A percentile compares a stretch with the other conserved stretches of the same genome.
Conservation (phyloP, 2,797 vertebrate species). For the Gastrophryne carolinensis region DNA sequence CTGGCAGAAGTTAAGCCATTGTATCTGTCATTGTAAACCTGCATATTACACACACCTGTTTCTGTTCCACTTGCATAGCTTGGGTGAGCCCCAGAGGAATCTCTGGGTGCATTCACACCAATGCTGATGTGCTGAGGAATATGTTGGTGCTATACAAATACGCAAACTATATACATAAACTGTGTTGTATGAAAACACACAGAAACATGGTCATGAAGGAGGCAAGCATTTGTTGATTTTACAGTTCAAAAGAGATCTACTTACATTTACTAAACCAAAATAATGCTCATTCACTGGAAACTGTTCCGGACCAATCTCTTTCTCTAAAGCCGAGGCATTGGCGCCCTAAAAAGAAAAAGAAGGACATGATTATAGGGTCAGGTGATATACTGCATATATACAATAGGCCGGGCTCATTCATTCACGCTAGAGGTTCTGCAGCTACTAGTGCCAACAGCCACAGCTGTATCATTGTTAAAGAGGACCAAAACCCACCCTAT, state of each 20-base stretch:
- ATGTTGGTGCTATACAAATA: too few species aligned
- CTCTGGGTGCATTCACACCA: too few species aligned
- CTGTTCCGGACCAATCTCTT: slow-evolving; percentile 99
- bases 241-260: slow-evolving; percentile 54
- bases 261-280: slow-evolving; percentile 97
- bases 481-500: not conserved
- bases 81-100: too few species aligned
- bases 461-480: not conserved
- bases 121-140: too few species aligned
- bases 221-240: not conserved
- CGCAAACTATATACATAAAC: too few species aligned
- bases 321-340: slow-evolving; percentile 99
- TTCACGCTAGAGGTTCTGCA: not conserved
- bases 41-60: too few species aligned
- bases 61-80: too few species aligned
- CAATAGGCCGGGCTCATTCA: not conserved
- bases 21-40: too few species aligned
- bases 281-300: slow-evolving; percentile 99
- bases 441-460: not conserved
- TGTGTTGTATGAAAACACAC: too few species aligned
- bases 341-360: slow-evolving; percentile 77
- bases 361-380: not conserved
- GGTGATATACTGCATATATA: not conserved
- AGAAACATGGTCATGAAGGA: too few species aligned
- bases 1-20: too few species aligned